Percentiles rank a stretch among this genome's conserved stretches.
These are phyloP conservation scores for Apoda limacodes DNA, from an alignment of 2,888 invertebrate genomes.

Conservation along the genomic window DNA sequence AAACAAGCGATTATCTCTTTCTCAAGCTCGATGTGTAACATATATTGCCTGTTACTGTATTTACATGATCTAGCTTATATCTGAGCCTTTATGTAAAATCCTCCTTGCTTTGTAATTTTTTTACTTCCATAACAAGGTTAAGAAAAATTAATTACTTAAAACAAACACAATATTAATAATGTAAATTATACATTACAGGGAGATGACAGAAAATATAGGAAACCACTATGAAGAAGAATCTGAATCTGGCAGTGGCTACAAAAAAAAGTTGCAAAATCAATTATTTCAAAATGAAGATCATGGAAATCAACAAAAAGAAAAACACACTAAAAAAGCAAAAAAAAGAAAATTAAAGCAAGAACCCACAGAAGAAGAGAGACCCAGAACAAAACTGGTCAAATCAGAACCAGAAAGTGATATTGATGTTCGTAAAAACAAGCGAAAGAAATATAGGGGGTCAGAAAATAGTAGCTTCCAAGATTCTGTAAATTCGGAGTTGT, in stretches of 20 bases:
- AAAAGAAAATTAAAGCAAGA: conserved; percentile 18
- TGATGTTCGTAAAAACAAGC: conserved; percentile 24
- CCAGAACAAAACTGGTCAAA: conserved; percentile 26
- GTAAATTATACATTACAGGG: conserved; percentile 5
- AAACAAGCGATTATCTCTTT: no score
- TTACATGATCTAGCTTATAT: no score
- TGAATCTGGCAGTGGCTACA: conserved; percentile 17
- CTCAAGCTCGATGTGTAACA: no score
- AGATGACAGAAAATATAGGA: conserved; percentile 3
- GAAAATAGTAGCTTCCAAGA: conserved; percentile 11
- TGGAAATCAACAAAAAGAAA: no score
- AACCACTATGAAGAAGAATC: conserved; percentile 16
- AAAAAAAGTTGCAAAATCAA: conserved; percentile 22
- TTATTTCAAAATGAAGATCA: conserved; percentile 13
- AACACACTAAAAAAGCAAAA: conserved; percentile 16
- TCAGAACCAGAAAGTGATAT: conserved; percentile 34
- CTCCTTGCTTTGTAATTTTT: no score
- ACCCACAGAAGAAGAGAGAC: conserved; percentile 7
- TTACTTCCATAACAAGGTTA: no score
- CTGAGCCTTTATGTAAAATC: no score
- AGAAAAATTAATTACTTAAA: no score
- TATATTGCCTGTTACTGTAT: no score
- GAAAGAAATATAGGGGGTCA: conserved; percentile 17
- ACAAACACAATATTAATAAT: conserved; percentile 1
- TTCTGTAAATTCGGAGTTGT: conserved; percentile 7